Evolutionary conservation across 2,888 invertebrate genomes (phyloP), one percentile per base, ranked within the genome.

Genomic region (Ophion slaviceki): DNA sequence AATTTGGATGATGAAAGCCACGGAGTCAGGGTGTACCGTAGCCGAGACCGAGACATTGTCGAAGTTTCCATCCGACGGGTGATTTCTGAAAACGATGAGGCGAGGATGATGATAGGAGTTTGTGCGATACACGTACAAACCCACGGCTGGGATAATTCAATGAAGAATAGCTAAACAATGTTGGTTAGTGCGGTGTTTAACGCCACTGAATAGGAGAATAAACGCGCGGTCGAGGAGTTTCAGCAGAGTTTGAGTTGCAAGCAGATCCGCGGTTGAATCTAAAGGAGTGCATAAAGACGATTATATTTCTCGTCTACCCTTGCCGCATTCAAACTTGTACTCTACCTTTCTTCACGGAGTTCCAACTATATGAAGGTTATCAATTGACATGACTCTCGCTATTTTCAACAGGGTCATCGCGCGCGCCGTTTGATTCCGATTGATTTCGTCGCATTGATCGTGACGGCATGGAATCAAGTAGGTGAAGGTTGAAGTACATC

Each of bases 1-100:
- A 86, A 88, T 88, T 85, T 75, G 61, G 62, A 79, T 74, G 79
- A 85, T 53, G 86, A 84, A 72, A 78, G 77, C 72, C 68, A 59
- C 71, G 74, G 57, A 85, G 78, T 64, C 66, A 79, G 66, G 40
- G 28, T 71, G 53, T 40, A 57, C 36, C 71, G 77, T 28, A 66
- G 62, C 7, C 40, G 11, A 80, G 67, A 75, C 76, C 62, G 80
- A 71, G 57, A 89, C 88, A 89, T 89, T 87, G 88, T 84, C 85
- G 82, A 89, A 90, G 86, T 90, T 89, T 89, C 74, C 87, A 88
- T 85, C 85, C 87, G 86, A 88, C 86, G 76, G 87, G 40, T 71
- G 77, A 82, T 82, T 80, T 62, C 78, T 24, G 80, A 47, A 53
- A 61, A 68, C 11, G 71, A 67, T 36, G 40, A 53, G 62, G 57